phyloP scores from a whole-genome alignment of 2,113 vertebrate species.

The Haemorhous mexicanus region DNA sequence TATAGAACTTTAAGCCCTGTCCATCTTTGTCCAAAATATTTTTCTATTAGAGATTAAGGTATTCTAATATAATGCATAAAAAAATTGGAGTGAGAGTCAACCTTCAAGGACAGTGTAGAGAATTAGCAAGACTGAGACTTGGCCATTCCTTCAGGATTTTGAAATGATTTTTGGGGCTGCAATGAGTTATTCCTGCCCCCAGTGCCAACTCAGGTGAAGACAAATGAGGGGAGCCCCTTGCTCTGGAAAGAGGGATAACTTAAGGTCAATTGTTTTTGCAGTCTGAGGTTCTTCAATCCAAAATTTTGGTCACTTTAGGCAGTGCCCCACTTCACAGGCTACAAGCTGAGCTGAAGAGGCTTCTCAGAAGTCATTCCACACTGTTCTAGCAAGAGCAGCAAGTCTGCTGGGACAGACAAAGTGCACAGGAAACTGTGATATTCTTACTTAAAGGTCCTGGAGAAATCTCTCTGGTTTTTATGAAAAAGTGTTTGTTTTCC shows the following conservation, averaged over 20 bases:
- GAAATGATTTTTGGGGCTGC: not conserved
- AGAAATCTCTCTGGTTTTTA: not conserved
- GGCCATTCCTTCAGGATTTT: not conserved
- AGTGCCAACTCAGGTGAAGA: not conserved
- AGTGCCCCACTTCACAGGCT: not conserved
- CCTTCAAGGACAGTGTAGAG: not conserved
- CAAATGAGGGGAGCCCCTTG: not conserved
- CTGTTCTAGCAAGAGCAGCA: not conserved
- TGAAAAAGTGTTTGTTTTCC: not conserved
- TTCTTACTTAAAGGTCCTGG: not conserved
- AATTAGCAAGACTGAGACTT: not conserved
- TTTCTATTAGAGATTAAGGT: not conserved
- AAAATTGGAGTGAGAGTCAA: not conserved
- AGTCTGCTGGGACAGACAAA: not conserved
- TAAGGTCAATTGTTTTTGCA: not conserved
- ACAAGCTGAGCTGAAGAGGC: not conserved
- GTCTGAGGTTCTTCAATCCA: not conserved
- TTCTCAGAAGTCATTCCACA: not conserved
- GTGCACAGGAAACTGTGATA: not conserved
- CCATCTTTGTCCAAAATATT: not conserved
- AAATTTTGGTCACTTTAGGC: not conserved
- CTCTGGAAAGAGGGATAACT: not conserved
- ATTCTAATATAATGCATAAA: not conserved
- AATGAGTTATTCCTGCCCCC: not conserved
- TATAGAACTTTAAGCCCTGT: not conserved